Conservation (phyloP, 2,888 invertebrate species). For the Scotopteryx bipunctaria region DNA sequence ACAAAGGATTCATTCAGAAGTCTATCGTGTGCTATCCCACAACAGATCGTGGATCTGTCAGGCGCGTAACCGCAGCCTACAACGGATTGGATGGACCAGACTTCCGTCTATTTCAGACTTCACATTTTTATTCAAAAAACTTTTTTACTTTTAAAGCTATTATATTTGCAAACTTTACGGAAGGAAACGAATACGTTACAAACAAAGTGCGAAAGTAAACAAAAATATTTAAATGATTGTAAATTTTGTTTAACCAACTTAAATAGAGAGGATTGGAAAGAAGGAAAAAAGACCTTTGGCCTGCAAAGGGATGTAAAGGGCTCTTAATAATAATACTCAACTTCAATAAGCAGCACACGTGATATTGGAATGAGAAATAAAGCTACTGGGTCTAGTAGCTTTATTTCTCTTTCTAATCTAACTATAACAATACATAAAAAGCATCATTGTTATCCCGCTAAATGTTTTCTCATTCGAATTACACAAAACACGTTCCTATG, state of each 20-base stretch:
- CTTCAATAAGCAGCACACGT: too few species aligned
- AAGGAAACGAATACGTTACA: constrained; percentile 32
- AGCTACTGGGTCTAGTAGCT: too few species aligned
- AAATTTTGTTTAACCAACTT: not conserved
- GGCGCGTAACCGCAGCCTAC: constrained; percentile 67
- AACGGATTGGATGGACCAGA: constrained; percentile 52
- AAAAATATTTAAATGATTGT: not conserved
- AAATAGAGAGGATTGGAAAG: too few species aligned
- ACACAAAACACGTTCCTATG: constrained; percentile 31
- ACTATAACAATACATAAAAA: constrained; percentile 3
- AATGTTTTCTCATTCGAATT: constrained; percentile 38
- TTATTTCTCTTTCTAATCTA: too few species aligned
- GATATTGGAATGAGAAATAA: too few species aligned
- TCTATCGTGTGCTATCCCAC: constrained; percentile 64
- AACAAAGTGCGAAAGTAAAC: constrained; percentile 28
- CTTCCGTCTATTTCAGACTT: constrained; percentile 44
- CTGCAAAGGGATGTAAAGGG: too few species aligned
- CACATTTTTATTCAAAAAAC: constrained; percentile 49
- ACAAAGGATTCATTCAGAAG: constrained; percentile 67
- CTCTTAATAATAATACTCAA: too few species aligned
- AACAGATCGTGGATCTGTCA: constrained; percentile 70
- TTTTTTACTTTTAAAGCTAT: constrained; percentile 32
- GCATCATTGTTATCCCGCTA: constrained; percentile 15
- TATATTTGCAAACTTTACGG: constrained; percentile 35
- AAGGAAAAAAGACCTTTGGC: too few species aligned